Conservation (phyloP, 1,140 invertebrate genomes). For the Aradophagus sp. region DNA sequence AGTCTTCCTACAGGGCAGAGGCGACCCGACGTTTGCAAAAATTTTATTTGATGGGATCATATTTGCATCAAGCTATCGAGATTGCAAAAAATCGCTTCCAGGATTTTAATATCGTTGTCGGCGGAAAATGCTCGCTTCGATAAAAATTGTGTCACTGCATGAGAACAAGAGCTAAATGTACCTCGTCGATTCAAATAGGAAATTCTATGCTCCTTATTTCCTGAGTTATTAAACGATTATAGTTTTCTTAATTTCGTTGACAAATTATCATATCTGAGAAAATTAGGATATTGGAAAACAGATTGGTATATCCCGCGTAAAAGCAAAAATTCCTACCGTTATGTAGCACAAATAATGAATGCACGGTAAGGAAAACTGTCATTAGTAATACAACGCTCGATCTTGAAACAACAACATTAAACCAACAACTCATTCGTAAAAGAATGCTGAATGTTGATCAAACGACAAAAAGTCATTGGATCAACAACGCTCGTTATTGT, state of each 20-base stretch:
- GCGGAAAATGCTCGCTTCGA: conserved; percentile 34
- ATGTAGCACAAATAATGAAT: too few relatives aligned
- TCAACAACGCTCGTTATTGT: too few relatives aligned
- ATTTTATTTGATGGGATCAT: conserved; percentile 48
- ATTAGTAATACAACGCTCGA: too few relatives aligned
- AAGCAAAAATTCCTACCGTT: too few relatives aligned
- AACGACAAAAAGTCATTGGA: too few relatives aligned
- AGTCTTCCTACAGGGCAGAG: conserved; percentile 11
- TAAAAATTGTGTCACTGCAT: conserved; percentile 30
- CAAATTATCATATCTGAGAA: background rate
- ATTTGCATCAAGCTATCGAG: conserved; percentile 47
- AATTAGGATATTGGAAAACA: too few relatives aligned
- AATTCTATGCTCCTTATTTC: conserved; percentile 4
- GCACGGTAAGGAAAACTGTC: too few relatives aligned
- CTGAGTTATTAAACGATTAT: conserved; percentile 8
- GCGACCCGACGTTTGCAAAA: too few relatives aligned
- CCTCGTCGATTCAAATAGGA: conserved; percentile 12
- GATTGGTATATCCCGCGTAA: too few relatives aligned
- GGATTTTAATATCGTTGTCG: conserved; percentile 48
- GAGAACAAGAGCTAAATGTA: conserved; percentile 24
- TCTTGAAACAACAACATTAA: too few relatives aligned
- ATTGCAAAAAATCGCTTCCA: conserved; percentile 40
- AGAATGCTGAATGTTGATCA: too few relatives aligned
- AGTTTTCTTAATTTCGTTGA: background rate
- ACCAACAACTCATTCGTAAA: too few relatives aligned